Evolutionary conservation across 2,888 invertebrate species (phyloP), one percentile per base, ranked within the genome.

Genomic region (Cataglyphis albicans): DNA sequence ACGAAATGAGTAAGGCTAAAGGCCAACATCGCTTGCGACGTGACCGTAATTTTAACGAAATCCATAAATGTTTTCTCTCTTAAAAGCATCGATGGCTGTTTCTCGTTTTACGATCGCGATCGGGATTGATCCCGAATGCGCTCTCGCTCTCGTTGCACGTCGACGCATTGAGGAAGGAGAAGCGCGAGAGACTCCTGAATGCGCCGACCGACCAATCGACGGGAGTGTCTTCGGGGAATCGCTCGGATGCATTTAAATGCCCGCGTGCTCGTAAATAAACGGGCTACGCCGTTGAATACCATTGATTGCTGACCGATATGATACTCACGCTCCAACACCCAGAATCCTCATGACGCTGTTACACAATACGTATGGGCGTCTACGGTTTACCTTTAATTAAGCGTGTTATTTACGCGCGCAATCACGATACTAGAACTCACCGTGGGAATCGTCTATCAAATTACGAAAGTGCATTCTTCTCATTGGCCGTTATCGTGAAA

Each of bases 151-250:
- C 12, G 55, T 76, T 67, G 38, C 67, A 76, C 57, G 84, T 85
- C 38, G 76, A 25, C 41, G 76, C 83, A 72, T 86, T 82, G 86
- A 80, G 64, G 70, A 61, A 81, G 83, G 73, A 73, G 61, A 72
- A 72, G 84, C 76, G 52, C 38, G 88, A 89, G 87, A 52, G 6
- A n/a, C 85, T 86, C 82, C 88, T 86, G 87, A 87, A 87, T 85
- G 90, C 90, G 89, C 91, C 44, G 44, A n/a, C 48, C 48, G 48
- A 52, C 88, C 88, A 91, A 91, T 91, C 89, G 87, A 83, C 81
- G 87, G 90, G 91, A 91, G 91, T 89, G 92, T 91, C 89, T 92
- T 92, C 92, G 90, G 89, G 89, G 92, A 92, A 92, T 90, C 78
- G 64, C 82, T 87, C 81, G 81, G 85, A 85, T 87, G 84, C 91